Conservation (phyloP, 1,140 invertebrate genomes). For the Philaenus spumarius region DNA sequence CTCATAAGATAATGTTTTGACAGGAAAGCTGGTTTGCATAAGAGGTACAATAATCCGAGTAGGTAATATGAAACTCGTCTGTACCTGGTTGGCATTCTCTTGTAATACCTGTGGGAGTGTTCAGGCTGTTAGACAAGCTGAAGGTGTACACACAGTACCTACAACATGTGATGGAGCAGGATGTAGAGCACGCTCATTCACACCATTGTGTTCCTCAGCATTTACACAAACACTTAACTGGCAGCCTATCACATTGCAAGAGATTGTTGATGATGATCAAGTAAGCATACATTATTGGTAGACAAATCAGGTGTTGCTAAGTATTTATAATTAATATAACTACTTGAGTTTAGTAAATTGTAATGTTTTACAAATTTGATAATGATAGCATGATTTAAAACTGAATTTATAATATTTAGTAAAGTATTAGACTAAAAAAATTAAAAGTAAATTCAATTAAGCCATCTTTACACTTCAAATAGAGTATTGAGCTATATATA, state of each 20-base stretch:
- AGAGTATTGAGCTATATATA: no score
- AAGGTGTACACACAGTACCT: constrained; percentile 53
- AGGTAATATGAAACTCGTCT: constrained; percentile 63
- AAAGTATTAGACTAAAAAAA: no score
- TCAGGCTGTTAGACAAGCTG: constrained; percentile 52
- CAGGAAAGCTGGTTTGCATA: constrained; percentile 75
- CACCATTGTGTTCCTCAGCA: constrained; percentile 56
- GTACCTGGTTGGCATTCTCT: constrained; percentile 70
- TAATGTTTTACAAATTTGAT: no score
- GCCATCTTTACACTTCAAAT: no score
- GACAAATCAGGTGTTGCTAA: no score
- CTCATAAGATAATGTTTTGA: constrained; percentile 29
- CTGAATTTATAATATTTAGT: no score
- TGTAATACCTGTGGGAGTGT: constrained; percentile 60
- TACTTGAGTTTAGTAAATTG: no score
- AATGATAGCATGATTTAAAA: no score
- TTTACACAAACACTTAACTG: constrained; percentile 65
- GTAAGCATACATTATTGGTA: constrained; percentile 36
- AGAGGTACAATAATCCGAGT: constrained; percentile 82
- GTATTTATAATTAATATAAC: no score
- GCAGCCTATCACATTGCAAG: constrained; percentile 76
- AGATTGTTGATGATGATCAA: constrained; percentile 55
- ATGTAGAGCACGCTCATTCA: constrained; percentile 58
- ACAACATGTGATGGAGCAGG: constrained; percentile 44
- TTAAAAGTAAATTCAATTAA: no score